phyloP scores from a whole-genome alignment of 2,888 invertebrate species.

The Mythimna loreyi region DNA sequence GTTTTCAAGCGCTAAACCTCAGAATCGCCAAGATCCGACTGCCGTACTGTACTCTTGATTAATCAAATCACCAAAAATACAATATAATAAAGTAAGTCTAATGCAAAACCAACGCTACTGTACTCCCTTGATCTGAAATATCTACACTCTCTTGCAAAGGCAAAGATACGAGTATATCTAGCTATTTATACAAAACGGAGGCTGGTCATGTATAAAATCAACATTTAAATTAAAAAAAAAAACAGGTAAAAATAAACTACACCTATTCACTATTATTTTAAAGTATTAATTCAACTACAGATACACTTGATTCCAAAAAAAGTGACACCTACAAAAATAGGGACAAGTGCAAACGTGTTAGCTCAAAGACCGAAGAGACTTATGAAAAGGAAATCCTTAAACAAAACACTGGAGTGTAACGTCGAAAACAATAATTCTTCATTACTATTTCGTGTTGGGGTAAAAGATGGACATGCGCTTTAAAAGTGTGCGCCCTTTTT shows the following conservation, averaged over 20 bases:
- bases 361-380: conserved; percentile 81
- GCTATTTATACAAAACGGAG: too few species aligned
- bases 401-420: conserved; percentile 87
- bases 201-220: background rate
- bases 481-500: conserved; percentile 63
- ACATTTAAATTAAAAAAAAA: background rate
- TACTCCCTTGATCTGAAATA: too few species aligned
- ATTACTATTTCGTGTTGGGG: conserved; percentile 80
- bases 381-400: conserved; percentile 86
- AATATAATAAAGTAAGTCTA: too few species aligned
- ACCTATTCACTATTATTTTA: conserved; percentile 1
- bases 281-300: conserved; percentile 26
- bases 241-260: background rate
- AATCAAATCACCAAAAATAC: too few species aligned
- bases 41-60: too few species aligned
- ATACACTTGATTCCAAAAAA: conserved; percentile 67
- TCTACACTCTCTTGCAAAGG: too few species aligned
- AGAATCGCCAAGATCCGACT: too few species aligned
- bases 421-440: conserved; percentile 89
- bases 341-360: conserved; percentile 86
- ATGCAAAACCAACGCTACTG: too few species aligned
- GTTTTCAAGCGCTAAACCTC: too few species aligned
- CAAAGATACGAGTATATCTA: too few species aligned
- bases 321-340: conserved; percentile 74
- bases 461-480: conserved; percentile 61